phyloP scores from a whole-genome alignment of 2,797 vertebrate species.

The Leptodactylus fallax region DNA sequence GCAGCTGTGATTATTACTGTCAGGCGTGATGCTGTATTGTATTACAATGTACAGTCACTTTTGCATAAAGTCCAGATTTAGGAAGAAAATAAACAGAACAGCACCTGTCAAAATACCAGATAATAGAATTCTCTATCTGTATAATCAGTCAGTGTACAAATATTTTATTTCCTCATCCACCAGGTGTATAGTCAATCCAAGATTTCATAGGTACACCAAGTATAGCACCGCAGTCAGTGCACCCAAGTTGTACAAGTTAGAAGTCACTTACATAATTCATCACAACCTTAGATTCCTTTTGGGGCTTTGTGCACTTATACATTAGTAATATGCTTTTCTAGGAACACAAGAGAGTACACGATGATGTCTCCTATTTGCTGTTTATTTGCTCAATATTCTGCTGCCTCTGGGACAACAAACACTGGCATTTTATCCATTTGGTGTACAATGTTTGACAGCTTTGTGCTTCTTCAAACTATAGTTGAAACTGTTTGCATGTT shows the following conservation, averaged over 20 bases:
- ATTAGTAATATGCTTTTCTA: not conserved
- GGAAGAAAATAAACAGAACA: too few species aligned
- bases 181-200: not conserved
- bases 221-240: not conserved
- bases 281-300: not conserved
- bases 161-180: too few species aligned
- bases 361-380: slow-evolving; percentile 13
- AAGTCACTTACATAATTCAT: not conserved
- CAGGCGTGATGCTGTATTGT: too few species aligned
- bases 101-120: too few species aligned
- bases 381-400: slow-evolving; percentile 27
- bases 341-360: not conserved
- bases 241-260: not conserved
- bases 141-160: too few species aligned
- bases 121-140: too few species aligned
- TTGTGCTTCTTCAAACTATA: slow-evolving; percentile 31
- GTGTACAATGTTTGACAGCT: slow-evolving; percentile 19
- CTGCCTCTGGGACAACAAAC: slow-evolving; percentile 17
- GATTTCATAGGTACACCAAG: not conserved
- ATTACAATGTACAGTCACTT: too few species aligned
- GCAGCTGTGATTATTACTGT: too few species aligned
- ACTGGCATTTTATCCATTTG: slow-evolving; percentile 38
- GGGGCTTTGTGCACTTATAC: not conserved
- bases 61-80: too few species aligned
- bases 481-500: slow-evolving; percentile 31